These are phyloP conservation scores for Lutraria rhynchaena DNA, from an alignment of 1,140 invertebrate species.

Conservation along the genomic window DNA sequence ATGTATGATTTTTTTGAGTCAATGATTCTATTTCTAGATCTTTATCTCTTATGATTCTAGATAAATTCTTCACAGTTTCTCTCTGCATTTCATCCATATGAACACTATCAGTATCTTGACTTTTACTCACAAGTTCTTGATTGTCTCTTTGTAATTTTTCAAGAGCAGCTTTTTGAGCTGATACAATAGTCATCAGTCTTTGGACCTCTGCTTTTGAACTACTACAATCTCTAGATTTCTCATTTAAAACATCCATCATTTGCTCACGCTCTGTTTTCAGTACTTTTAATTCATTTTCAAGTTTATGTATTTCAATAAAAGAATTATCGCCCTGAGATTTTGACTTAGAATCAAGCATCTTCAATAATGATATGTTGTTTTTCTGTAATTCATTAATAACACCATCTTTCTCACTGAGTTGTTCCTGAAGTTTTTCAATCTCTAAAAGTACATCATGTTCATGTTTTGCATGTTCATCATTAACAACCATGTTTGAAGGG, in stretches of 20 bases:
- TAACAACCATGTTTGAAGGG: not conserved
- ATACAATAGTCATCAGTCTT: conserved; percentile 80
- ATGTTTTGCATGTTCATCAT: conserved; percentile 34
- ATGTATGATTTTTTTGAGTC: conserved; percentile 81
- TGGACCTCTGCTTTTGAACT: conserved; percentile 82
- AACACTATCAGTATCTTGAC: conserved; percentile 61
- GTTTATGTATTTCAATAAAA: conserved; percentile 72
- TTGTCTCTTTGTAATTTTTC: conserved; percentile 81
- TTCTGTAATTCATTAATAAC: conserved; percentile 75
- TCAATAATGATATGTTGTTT: conserved; percentile 75
- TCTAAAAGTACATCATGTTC: conserved; percentile 59
- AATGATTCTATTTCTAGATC: conserved; percentile 83
- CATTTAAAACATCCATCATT: conserved; percentile 82
- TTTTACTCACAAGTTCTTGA: conserved; percentile 67
- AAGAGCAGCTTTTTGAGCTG: conserved; percentile 80
- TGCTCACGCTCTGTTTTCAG: conserved; percentile 81
- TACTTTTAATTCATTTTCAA: conserved; percentile 76
- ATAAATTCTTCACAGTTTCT: conserved; percentile 81
- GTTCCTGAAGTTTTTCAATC: conserved; percentile 65
- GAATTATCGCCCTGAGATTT: conserved; percentile 68
- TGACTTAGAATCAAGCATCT: conserved; percentile 78
- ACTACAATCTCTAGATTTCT: conserved; percentile 82
- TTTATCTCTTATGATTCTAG: conserved; percentile 82
- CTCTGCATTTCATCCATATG: conserved; percentile 80
- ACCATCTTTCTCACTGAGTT: conserved; percentile 74